Evolutionary conservation across 1,140 invertebrate species (phyloP), one percentile per base, ranked within the genome.

Genomic region (Ptiloglossa arizonensis): DNA sequence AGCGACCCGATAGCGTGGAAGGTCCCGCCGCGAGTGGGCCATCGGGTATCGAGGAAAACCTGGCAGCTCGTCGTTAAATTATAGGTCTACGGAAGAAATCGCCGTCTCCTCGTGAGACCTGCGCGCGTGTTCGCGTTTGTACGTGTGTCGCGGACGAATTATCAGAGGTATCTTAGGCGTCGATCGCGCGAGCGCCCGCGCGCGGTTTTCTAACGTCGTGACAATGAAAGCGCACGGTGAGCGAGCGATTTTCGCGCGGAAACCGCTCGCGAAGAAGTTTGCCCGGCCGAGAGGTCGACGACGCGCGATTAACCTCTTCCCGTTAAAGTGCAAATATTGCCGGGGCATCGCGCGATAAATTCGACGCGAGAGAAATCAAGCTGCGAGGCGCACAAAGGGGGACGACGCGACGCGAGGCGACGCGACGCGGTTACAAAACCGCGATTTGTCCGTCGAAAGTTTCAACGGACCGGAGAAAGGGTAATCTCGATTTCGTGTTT

Each of bases 211-310:
- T 78, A 78, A 60, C 72, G 48, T 2, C 56, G 32, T 41, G 48
- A 74, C 57, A 79, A 71, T 73, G 70, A 79, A 79, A 66, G 70
- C 41, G 59, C 54, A 32, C 68, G 35, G 19, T 15, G 57, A 46
- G 19, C 46, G 38, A 72, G 38, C 71, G 67, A 74, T 79, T 72
- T 79, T 73, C 69, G 46, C 76, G 76, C 41, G 62, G 29, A 74
- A 73, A 64, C 50, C 38, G 1, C 2, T 11, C n/a, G 1, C 32
- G n/a, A 13, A 35, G 38, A 52, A 27, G 32, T 22, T n/a, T n/a
- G 52, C 32, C 17, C 29, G 54, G 29, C 17, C 4, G 15, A 48
- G 60, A 79, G 70, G 76, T 79, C 60, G 70, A 5, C 46, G 32
- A 54, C 32, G 46, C 15, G 38, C 68, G 74, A 77, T 77, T 77